phyloP scores from a whole-genome alignment of 2,113 vertebrate species.

The Macaca mulatta region DNA sequence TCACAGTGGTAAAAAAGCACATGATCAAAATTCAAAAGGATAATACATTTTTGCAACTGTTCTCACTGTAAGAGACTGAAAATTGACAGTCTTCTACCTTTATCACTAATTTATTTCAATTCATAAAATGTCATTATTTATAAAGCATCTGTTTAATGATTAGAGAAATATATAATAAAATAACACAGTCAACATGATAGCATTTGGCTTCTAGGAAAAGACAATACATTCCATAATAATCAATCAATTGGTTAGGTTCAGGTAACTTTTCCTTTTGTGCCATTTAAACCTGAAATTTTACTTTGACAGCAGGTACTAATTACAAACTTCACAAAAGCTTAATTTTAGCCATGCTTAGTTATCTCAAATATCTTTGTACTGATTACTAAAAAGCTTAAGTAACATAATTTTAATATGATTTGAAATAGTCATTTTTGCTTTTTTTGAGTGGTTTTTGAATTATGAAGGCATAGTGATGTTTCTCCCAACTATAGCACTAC shows the following conservation, averaged over 20 bases:
- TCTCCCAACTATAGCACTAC: background rate
- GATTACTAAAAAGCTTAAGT: background rate
- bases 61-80: background rate
- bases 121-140: slow-evolving; percentile 2
- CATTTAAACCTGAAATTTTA: background rate
- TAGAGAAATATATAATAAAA: slow-evolving; percentile 1
- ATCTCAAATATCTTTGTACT: background rate
- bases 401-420: slow-evolving; percentile 14
- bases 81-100: background rate
- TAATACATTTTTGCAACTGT: background rate
- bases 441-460: background rate
- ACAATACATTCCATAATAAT: background rate
- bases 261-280: background rate
- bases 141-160: background rate
- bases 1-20: background rate
- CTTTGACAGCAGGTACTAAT: slow-evolving; percentile 15
- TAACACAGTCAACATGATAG: background rate
- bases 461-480: background rate
- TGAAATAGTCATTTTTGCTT: slow-evolving; percentile 10
- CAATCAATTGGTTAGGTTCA: background rate
- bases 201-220: slow-evolving; percentile 36
- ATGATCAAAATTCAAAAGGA: slow-evolving; percentile 37
- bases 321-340: slow-evolving; percentile 34
- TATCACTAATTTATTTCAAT: background rate
- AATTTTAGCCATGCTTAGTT: background rate